phyloP scores from a whole-genome alignment of 2,113 vertebrate genomes.

The Dasyurus viverrinus region DNA sequence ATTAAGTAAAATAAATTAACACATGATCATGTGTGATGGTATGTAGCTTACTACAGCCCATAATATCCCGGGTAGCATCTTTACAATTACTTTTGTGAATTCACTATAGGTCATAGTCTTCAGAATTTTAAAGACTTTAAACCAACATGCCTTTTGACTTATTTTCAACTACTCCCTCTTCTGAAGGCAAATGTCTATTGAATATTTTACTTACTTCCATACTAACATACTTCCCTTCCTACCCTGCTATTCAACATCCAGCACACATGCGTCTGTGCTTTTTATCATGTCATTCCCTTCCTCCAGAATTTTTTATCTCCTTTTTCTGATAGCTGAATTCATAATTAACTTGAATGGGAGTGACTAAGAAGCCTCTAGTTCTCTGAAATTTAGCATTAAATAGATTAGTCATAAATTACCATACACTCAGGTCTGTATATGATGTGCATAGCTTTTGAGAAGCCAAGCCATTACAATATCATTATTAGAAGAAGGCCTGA shows the following conservation, averaged over 20 bases:
- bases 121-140: neutral
- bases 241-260: neutral
- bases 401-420: too few species aligned
- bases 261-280: neutral
- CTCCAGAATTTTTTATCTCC: neutral
- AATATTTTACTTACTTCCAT: neutral
- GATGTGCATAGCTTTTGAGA: too few species aligned
- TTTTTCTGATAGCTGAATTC: neutral
- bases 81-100: neutral
- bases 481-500: too few species aligned
- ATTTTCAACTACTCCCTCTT: neutral
- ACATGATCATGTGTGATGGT: neutral
- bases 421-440: too few species aligned
- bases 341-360: neutral
- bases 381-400: too few species aligned
- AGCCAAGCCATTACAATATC: neutral
- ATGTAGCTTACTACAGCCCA: neutral
- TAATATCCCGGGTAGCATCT: neutral
- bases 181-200: neutral
- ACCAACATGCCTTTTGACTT: neutral
- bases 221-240: neutral
- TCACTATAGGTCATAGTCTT: neutral
- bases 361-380: too few species aligned
- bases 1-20: neutral
- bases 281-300: neutral